Conservation (phyloP, 2,888 invertebrate species). For the Pachydiplax longipennis region DNA sequence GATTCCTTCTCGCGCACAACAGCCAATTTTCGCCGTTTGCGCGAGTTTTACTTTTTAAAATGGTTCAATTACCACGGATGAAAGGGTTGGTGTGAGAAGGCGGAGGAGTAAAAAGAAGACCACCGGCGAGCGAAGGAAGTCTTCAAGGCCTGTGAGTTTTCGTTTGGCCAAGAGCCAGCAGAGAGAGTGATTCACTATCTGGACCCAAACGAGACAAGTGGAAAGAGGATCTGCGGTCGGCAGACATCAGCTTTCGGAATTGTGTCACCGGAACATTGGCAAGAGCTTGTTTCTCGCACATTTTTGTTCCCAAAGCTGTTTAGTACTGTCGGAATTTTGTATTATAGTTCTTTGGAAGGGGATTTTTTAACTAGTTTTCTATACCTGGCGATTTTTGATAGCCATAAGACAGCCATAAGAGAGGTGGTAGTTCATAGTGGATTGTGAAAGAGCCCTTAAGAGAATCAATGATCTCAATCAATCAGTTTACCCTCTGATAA, state of each 20-base stretch:
- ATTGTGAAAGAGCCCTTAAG: no score
- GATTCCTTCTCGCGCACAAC: neutral
- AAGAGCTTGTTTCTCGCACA: neutral
- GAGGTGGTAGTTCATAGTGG: no score
- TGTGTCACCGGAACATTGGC: neutral
- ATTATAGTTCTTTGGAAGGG: no score
- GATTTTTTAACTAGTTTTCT: no score
- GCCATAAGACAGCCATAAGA: no score
- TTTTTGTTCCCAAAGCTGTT: neutral
- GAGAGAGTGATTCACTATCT: neutral
- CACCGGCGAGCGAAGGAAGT: neutral
- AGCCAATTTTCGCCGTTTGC: neutral
- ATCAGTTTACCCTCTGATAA: no score
- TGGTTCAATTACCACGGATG: neutral
- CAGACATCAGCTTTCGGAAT: neutral
- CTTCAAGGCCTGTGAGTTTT: slow-evolving; percentile 12
- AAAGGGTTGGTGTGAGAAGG: neutral
- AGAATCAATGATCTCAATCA: no score
- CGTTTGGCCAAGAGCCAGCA: neutral
- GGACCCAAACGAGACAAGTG: neutral
- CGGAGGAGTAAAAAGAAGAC: neutral
- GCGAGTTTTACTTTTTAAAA: neutral
- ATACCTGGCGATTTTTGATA: no score
- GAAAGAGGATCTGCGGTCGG: neutral
- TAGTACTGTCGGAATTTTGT: no score